Evolutionary conservation across 1,140 invertebrate genomes (phyloP), one percentile per base, ranked within the genome.

Genomic region (Hestina assimilis): DNA sequence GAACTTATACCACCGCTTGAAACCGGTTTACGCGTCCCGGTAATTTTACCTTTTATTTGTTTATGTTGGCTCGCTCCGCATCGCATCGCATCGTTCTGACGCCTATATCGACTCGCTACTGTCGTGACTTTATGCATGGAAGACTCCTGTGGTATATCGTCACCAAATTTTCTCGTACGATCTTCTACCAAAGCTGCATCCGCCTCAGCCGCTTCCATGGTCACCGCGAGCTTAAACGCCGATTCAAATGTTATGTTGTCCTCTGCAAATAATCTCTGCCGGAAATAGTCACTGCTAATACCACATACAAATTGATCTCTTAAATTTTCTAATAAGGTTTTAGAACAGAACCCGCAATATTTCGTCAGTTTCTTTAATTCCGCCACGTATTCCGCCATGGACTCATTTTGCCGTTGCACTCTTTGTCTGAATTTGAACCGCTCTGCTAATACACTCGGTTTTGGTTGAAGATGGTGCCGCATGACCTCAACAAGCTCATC

Each of bases 381-480:
- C 15, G 33, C 23, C 14, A 17, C 33, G n/a, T 51, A 51, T 14
- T 51, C 31, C 11, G 47, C 33, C 15, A 51, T 38, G 1, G 31
- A 38, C 11, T 51, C 31, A 0, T 23, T 7, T 24, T 9, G 9
- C 8, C 9, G 14, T 51, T 51, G 35, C 5, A 51, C 20, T 40
- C 48, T 19, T 31, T 41, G 33, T 5, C 35, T 38, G n/a, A 52
- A 52, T 23, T 52, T 52, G 24, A 26, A 42, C n/a, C 21, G 35
- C 17, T 52, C 48, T 1, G 35, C 33, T 1, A 52, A 19, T 28
- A 42, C 15, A 52, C 35, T 17, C 1, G 48, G 33, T 52, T 52
- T 52, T 1, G 48, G 48, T 41, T 52, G 48, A 11, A 41, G 20
- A 41, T 52, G 48, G 15, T 19, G 9, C 24, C 17, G 20, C 43